Base-by-base conservation (phyloP, 2,797 vertebrate species). In the Periophthalmus magnuspinnatus region DNA sequence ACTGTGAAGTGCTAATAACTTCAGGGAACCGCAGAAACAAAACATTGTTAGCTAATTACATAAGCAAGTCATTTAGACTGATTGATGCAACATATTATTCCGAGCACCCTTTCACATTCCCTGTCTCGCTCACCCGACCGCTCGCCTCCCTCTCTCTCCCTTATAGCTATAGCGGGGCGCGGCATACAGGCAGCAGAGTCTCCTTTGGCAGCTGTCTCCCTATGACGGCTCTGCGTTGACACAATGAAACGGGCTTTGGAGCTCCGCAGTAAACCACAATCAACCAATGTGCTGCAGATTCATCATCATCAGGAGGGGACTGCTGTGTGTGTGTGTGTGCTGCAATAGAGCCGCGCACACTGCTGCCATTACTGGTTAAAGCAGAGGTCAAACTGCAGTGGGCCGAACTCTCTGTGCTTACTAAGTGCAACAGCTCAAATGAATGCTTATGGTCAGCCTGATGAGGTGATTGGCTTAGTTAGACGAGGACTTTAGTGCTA, bases 11-110 rank as follows among this genome's bases (percentile, higher is more conserved):
- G 69, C 84, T 90, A 91, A 91, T 91, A 93, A 91, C 90, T 88
- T 91, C 84, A 81, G 90, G 90, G 90, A 89, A 87, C 81, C 67
- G 60, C 81, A 91, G 84, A 92, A 91, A 92, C 88, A 89, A 91
- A 91, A 92, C 89, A 89, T 83, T 90, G 89, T 88, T 86, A 78
- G 89, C 89, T 92, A 93, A 93, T 93, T 92, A 92, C 88, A 91
- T 89, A 91, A 89, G 89, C 85, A 89, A 91, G 87, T 90, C 86
- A 90, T 89, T 92, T 92, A 90, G 86, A 89, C 88, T 91, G 91
- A 93, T 90, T 92, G 91, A 92, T 90, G 87, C 84, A 85, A 87
- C 90, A 88, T 88, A 89, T 84, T 90, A 87, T 83, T 82, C 78
- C 61, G 70, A 69, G 78, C 76, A 79, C 75, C 66, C 75, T 65